phyloP scores from a whole-genome alignment of 2,113 vertebrate genomes.

The Pica pica region DNA sequence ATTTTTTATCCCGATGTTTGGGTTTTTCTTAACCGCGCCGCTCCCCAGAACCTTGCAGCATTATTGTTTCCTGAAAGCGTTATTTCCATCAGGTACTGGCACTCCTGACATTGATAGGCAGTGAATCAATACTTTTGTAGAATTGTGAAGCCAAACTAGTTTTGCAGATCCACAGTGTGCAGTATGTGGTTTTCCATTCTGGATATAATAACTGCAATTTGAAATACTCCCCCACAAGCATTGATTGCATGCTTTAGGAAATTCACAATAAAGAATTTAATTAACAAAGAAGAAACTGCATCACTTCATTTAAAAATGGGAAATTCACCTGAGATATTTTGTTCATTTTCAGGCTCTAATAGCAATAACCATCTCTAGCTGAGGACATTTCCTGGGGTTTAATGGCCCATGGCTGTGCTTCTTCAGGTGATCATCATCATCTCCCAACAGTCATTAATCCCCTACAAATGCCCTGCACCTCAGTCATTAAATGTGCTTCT shows the following conservation, averaged over 20 bases:
- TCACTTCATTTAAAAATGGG: background rate
- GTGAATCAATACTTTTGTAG: background rate
- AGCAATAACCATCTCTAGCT: constrained; percentile 34
- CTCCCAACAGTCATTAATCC: constrained; percentile 54
- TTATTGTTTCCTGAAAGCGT: background rate
- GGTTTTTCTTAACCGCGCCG: background rate
- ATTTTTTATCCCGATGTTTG: constrained; percentile 24
- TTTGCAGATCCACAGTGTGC: background rate
- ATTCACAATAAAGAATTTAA: background rate
- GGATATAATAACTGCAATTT: background rate
- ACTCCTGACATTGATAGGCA: constrained; percentile 12
- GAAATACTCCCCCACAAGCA: background rate
- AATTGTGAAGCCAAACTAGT: background rate
- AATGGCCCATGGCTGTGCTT: constrained; percentile 12
- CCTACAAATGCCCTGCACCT: background rate
- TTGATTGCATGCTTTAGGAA: background rate
- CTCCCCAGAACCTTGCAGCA: background rate
- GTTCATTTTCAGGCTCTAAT: background rate
- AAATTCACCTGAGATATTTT: background rate
- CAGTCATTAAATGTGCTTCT: constrained; percentile 7
- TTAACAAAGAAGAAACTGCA: background rate
- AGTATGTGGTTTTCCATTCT: constrained; percentile 18
- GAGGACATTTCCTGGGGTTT: constrained; percentile 47
- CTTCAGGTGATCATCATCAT: constrained; percentile 36
- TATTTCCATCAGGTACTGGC: background rate